These are phyloP conservation scores for Myiopsitta monachus DNA, from an alignment of 2,113 vertebrate species.

Conservation along the genomic window DNA sequence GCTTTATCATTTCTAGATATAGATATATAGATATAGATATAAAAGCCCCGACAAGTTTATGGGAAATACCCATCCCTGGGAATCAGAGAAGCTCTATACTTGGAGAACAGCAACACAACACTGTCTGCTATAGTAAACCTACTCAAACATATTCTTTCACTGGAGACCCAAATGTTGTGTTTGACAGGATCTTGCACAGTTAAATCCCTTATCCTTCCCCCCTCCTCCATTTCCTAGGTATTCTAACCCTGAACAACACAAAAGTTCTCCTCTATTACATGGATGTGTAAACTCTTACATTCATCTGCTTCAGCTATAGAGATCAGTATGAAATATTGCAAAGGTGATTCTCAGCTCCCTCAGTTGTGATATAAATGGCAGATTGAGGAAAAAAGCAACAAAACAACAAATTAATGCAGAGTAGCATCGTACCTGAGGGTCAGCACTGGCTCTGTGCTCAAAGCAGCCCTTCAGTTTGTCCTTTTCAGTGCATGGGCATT, in stretches of 20 bases:
- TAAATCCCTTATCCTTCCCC: background rate
- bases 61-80: background rate
- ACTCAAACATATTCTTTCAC: background rate
- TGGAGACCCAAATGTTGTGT: background rate
- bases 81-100: background rate
- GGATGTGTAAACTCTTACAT: background rate
- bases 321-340: background rate
- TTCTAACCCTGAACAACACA: background rate
- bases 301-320: accelerated
- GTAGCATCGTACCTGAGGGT: background rate
- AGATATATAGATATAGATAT: too few species aligned
- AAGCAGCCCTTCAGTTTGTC: background rate
- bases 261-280: background rate
- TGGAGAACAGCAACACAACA: background rate
- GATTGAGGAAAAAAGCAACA: background rate
- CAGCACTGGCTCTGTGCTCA: background rate
- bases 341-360: background rate
- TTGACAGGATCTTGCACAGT: background rate
- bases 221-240: background rate
- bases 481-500: background rate
- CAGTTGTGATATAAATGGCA: background rate
- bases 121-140: background rate
- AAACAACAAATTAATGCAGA: background rate
- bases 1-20: background rate
- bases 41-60: background rate